These are phyloP conservation scores for Cryptoblepharus egeriae DNA, from an alignment of 2,797 vertebrate species.

Conservation along the genomic window DNA sequence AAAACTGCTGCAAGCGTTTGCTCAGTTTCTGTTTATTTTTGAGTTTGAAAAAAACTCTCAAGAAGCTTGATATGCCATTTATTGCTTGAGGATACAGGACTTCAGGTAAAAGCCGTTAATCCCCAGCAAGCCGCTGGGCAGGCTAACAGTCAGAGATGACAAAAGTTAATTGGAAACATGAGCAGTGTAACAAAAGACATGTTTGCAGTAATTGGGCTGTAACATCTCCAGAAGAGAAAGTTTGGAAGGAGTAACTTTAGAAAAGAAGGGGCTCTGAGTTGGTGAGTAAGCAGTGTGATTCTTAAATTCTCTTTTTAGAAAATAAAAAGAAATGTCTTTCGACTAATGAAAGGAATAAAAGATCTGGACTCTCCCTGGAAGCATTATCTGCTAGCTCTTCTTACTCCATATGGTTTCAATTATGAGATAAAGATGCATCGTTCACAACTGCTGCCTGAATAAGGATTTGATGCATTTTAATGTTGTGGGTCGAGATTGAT, in stretches of 20 bases:
- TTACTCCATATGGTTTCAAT: slow-evolving; percentile 29
- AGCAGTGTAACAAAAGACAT: slow-evolving; percentile 79
- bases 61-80: slow-evolving; percentile 72
- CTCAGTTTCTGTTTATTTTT: slow-evolving; percentile 81
- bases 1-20: slow-evolving; percentile 63
- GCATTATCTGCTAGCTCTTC: slow-evolving; percentile 14
- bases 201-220: slow-evolving; percentile 79
- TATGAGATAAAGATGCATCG: neutral
- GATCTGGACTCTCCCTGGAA: neutral
- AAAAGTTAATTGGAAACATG: slow-evolving; percentile 84
- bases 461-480: neutral
- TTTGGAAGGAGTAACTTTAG: slow-evolving; percentile 68
- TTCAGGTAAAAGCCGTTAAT: slow-evolving; percentile 81
- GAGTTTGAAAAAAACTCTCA: slow-evolving; percentile 75
- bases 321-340: slow-evolving; percentile 18
- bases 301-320: slow-evolving; percentile 41
- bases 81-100: slow-evolving; percentile 73
- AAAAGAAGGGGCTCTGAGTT: slow-evolving; percentile 65
- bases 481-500: slow-evolving; percentile 5
- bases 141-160: slow-evolving; percentile 77
- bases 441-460: slow-evolving; percentile 14
- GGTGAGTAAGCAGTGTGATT: slow-evolving; percentile 71
- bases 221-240: slow-evolving; percentile 70
- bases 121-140: slow-evolving; percentile 81
- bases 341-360: neutral